Conservation (phyloP, 23 tunicate genomes). For the Halocynthia roretzi region DNA sequence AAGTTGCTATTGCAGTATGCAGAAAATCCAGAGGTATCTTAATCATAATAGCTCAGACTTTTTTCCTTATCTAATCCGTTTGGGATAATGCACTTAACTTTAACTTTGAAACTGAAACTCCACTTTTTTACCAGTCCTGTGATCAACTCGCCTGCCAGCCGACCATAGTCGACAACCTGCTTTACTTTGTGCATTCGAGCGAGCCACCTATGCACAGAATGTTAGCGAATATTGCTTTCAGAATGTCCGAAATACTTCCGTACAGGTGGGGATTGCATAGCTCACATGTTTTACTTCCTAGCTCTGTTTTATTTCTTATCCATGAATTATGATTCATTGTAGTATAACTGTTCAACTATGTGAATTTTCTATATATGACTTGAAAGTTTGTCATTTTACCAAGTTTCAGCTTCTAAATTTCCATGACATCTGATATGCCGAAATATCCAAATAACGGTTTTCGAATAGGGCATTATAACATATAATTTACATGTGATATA, state of each 20-base stretch:
- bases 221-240: slow-evolving; percentile 48
- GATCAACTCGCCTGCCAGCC: slow-evolving; percentile 40
- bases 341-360: no score
- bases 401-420: no score
- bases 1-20: slow-evolving; percentile 62
- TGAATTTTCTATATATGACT: no score
- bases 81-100: background rate
- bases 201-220: slow-evolving; percentile 48
- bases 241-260: slow-evolving; percentile 41
- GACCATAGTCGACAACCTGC: slow-evolving; percentile 46
- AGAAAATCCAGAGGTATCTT: slow-evolving; percentile 53
- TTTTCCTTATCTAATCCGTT: background rate
- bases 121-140: slow-evolving; percentile 27
- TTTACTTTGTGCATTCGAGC: slow-evolving; percentile 55
- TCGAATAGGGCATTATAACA: background rate
- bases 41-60: background rate
- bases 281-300: no score
- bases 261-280: slow-evolving; percentile 28
- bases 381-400: no score
- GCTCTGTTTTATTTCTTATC: no score
- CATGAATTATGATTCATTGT: no score
- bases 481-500: no score
- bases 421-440: no score
- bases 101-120: background rate
- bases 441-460: no score